Percentiles rank a stretch among this genome's conserved stretches.
These are phyloP conservation scores for Hemibagrus guttatus DNA, from an alignment of 2,797 vertebrate genomes.

Conservation along the genomic window DNA sequence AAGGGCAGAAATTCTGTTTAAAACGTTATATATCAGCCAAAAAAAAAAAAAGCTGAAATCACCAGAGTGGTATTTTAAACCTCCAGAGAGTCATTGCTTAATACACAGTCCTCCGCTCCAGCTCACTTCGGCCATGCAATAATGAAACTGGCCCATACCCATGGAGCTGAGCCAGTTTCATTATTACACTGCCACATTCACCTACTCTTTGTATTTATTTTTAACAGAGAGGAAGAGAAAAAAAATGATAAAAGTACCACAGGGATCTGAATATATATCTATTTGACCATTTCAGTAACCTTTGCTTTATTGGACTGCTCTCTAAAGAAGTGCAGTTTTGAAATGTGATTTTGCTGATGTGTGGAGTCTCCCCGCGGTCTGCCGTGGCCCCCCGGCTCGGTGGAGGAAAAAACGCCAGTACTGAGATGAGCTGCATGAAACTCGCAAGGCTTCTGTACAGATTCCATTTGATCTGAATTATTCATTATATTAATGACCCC, in stretches of 20 bases:
- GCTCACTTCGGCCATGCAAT: constrained; percentile 25
- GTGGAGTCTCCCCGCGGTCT: neutral
- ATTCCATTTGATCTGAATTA: constrained; percentile 32
- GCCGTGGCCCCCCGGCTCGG: neutral
- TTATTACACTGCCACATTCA: constrained; percentile 40
- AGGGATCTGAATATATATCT: constrained; percentile 38
- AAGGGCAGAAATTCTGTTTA: neutral
- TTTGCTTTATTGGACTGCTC: constrained; percentile 23
- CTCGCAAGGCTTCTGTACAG: neutral
- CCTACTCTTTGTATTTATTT: constrained; percentile 37
- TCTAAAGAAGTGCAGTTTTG: constrained; percentile 9
- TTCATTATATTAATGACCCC: constrained; percentile 40
- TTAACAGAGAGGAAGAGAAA: constrained; percentile 9
- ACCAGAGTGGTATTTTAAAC: constrained; percentile 9
- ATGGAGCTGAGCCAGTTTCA: constrained; percentile 28
- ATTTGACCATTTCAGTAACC: constrained; percentile 34
- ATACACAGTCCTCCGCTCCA: constrained; percentile 19
- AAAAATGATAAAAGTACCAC: constrained; percentile 9
- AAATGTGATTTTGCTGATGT: constrained; percentile 28
- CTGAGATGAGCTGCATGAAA: neutral
- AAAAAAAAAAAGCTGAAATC: constrained; percentile 9
- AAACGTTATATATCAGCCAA: constrained; percentile 10
- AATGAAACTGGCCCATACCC: constrained; percentile 29
- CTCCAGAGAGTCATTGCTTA: constrained; percentile 25
- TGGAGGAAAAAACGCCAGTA: neutral